A percentile compares a stretch with the other conserved stretches of the same genome.
Evolutionary conservation across 1,140 invertebrate genomes (phyloP).

Genomic region (Lethocerus indicus): DNA sequence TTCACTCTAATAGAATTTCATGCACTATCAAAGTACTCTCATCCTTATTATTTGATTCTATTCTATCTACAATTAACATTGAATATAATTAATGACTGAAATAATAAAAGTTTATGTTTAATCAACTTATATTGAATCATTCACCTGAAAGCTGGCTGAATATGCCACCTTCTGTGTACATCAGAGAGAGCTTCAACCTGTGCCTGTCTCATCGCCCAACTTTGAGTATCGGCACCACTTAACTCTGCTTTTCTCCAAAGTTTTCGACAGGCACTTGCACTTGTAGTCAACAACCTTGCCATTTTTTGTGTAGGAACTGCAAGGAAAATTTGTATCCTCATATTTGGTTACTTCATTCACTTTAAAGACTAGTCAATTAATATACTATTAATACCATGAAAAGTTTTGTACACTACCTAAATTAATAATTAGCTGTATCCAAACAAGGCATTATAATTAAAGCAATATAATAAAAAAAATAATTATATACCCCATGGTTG

Average conservation of each 20-base stretch:
- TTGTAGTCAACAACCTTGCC: conserved; percentile 75
- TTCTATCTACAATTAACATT: too few species aligned
- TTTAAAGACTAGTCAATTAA: too few species aligned
- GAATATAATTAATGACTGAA: too few species aligned
- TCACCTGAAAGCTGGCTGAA: conserved; percentile 60
- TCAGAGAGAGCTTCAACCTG: conserved; percentile 63
- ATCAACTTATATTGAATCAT: too few species aligned
- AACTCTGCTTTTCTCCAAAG: conserved; percentile 73
- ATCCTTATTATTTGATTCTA: too few species aligned
- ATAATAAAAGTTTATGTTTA: too few species aligned
- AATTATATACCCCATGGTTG: conserved; percentile 60
- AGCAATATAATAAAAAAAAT: not conserved
- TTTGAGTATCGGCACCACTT: conserved; percentile 69
- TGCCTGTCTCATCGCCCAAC: conserved; percentile 60
- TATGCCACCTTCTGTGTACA: conserved; percentile 83
- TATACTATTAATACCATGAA: not conserved
- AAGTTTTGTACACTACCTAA: not conserved
- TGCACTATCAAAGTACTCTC: too few species aligned
- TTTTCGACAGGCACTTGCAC: conserved; percentile 70
- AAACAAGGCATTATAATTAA: not conserved
- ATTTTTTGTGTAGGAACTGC: conserved; percentile 85
- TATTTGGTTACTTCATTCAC: too few species aligned
- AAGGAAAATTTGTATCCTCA: conserved; percentile 14
- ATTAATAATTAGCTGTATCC: not conserved
- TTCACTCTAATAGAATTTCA: too few species aligned